A percentile compares a stretch with the other conserved stretches of the same genome.
phyloP scores from a whole-genome alignment of 2,797 vertebrate genomes.

The Microctenopoma stevenorrisi region DNA sequence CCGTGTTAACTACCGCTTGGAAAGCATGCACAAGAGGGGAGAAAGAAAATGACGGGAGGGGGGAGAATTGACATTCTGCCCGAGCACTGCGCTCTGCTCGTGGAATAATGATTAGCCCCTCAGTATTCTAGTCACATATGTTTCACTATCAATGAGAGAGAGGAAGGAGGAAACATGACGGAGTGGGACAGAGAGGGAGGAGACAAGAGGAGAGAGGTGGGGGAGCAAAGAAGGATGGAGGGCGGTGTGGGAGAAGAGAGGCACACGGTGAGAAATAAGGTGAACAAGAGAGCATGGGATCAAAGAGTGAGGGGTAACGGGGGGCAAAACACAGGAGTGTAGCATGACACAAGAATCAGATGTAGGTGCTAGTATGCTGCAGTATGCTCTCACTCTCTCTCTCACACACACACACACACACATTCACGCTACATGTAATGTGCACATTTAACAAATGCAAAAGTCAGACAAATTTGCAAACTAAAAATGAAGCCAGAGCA shows the following conservation, averaged over 20 bases:
- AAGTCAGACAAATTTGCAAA: conserved; percentile 39
- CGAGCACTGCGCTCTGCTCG: conserved; percentile 74
- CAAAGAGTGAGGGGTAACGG: conserved; percentile 59
- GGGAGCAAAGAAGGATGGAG: not conserved
- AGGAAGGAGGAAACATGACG: conserved; percentile 38
- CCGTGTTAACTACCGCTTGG: conserved; percentile 76
- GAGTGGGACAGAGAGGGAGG: conserved; percentile 9
- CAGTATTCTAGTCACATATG: conserved; percentile 85
- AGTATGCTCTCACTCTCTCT: conserved; percentile 23
- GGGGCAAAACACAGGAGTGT: conserved; percentile 59
- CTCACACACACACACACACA: conserved; percentile 8
- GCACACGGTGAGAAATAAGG: conserved; percentile 68
- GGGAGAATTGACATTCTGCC: conserved; percentile 83
- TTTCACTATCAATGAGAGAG: conserved; percentile 85
- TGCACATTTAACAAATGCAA: conserved; percentile 39
- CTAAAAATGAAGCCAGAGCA: conserved; percentile 30
- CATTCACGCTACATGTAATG: not conserved
- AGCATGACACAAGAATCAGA: conserved; percentile 55
- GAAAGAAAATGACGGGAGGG: conserved; percentile 49
- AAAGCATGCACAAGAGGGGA: conserved; percentile 61
- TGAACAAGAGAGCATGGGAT: conserved; percentile 59
- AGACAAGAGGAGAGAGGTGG: conserved; percentile 30
- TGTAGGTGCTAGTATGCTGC: conserved; percentile 47
- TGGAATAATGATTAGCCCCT: conserved; percentile 88
- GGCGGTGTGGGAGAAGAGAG: conserved; percentile 15